phyloP scores from a whole-genome alignment of 2,888 invertebrate genomes.

The Hedya salicella region DNA sequence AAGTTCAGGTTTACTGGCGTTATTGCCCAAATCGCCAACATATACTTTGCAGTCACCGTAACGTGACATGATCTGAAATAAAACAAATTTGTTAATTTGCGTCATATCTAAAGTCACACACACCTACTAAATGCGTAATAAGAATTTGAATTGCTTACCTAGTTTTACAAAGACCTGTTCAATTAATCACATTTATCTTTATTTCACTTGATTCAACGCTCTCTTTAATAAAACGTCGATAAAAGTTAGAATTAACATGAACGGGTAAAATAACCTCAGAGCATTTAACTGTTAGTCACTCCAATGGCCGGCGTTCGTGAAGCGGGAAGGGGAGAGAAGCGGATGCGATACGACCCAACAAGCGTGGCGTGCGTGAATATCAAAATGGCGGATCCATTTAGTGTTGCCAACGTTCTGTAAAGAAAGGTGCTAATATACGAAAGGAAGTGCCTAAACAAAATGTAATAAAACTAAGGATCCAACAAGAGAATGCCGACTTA shows the following conservation, averaged over 20 bases:
- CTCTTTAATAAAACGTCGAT: not conserved
- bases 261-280: constrained; percentile 6
- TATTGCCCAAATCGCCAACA: constrained; percentile 96
- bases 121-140: constrained; percentile 8
- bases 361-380: no score
- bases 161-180: constrained; percentile 10
- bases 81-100: constrained; percentile 14
- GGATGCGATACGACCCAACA: no score
- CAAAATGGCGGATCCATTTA: constrained; percentile 34
- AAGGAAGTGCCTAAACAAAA: no score
- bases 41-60: constrained; percentile 97
- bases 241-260: constrained; percentile 9
- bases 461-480: no score
- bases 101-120: constrained; percentile 3
- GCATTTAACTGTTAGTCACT: constrained; percentile 22
- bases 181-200: constrained; percentile 33
- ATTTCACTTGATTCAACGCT: not conserved
- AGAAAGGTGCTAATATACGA: no score
- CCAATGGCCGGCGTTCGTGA: constrained; percentile 32
- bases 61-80: constrained; percentile 86
- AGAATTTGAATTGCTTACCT: constrained; percentile 24
- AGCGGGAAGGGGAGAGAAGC: not conserved
- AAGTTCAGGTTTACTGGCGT: constrained; percentile 95
- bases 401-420: no score
- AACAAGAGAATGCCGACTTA: no score